Evolutionary conservation across 2,888 invertebrate genomes (phyloP).

Genomic region (Trissolcus japonicus): DNA sequence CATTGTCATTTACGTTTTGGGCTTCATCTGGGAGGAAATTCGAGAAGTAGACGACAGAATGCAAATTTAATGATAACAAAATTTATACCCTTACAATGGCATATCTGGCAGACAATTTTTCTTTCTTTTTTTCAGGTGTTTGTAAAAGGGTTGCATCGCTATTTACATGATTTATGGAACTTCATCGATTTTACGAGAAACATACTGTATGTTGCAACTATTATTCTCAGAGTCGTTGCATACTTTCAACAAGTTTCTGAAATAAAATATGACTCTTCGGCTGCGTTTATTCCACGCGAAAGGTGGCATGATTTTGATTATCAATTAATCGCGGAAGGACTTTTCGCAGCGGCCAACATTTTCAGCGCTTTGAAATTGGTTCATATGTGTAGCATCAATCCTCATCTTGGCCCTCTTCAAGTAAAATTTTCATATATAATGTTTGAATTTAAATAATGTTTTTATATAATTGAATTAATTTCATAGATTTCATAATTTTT

Average conservation of each 20-base stretch:
- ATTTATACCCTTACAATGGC: constrained; percentile 82
- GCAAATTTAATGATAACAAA: not conserved
- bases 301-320: constrained; percentile 96
- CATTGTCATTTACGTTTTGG: constrained; percentile 90
- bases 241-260: constrained; percentile 86
- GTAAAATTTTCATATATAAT: constrained; percentile 42
- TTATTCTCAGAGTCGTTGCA: constrained; percentile 82
- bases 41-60: constrained; percentile 79
- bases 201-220: constrained; percentile 87
- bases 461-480: too few relatives aligned
- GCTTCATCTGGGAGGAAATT: constrained; percentile 94
- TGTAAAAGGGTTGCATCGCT: constrained; percentile 89
- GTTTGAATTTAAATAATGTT: not conserved
- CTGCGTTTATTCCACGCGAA: constrained; percentile 87
- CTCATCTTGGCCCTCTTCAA: constrained; percentile 93
- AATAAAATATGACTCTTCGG: constrained; percentile 82
- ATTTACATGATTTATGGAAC: constrained; percentile 96
- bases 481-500: not conserved
- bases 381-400: constrained; percentile 94
- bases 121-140: constrained; percentile 79
- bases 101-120: constrained; percentile 94
- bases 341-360: constrained; percentile 96
- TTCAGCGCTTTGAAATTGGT: constrained; percentile 94
- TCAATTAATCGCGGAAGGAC: constrained; percentile 92
- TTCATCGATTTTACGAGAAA: constrained; percentile 96